Conservation (phyloP, 2,113 vertebrate species). For the Datnioides undecimradiatus region DNA sequence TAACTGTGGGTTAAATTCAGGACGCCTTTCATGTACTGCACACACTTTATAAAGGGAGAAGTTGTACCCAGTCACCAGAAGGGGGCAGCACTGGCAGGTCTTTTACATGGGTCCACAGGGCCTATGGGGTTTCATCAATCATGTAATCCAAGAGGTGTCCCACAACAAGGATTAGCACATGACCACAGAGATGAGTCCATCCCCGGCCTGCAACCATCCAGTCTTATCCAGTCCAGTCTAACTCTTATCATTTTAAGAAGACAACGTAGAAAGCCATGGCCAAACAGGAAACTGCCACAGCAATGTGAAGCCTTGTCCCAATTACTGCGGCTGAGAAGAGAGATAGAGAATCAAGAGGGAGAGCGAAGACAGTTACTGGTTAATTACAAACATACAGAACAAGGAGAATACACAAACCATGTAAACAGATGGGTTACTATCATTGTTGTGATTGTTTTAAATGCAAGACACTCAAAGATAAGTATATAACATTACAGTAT, state of each 20-base stretch:
- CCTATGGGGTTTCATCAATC: constrained; percentile 31
- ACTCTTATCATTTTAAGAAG: constrained; percentile 89
- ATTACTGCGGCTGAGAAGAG: constrained; percentile 89
- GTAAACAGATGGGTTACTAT: background rate
- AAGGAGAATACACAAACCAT: background rate
- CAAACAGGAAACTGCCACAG: constrained; percentile 89
- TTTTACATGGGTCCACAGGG: constrained; percentile 45
- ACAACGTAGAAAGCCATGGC: constrained; percentile 92
- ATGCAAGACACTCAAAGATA: background rate
- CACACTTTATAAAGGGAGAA: constrained; percentile 33
- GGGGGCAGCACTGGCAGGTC: constrained; percentile 61
- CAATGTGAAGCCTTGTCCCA: constrained; percentile 91
- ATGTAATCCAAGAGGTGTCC: constrained; percentile 59
- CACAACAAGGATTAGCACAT: constrained; percentile 34
- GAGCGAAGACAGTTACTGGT: background rate
- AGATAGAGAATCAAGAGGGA: background rate
- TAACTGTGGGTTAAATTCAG: constrained; percentile 35
- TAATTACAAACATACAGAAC: background rate
- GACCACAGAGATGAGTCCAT: constrained; percentile 40
- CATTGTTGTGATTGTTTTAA: background rate
- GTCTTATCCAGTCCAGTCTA: constrained; percentile 29
- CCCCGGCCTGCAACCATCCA: constrained; percentile 32
- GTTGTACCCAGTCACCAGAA: constrained; percentile 54
- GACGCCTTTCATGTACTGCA: constrained; percentile 49
- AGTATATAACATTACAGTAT: background rate